phyloP scores from a whole-genome alignment of 2,797 vertebrate species.

The Rhincodon typus region DNA sequence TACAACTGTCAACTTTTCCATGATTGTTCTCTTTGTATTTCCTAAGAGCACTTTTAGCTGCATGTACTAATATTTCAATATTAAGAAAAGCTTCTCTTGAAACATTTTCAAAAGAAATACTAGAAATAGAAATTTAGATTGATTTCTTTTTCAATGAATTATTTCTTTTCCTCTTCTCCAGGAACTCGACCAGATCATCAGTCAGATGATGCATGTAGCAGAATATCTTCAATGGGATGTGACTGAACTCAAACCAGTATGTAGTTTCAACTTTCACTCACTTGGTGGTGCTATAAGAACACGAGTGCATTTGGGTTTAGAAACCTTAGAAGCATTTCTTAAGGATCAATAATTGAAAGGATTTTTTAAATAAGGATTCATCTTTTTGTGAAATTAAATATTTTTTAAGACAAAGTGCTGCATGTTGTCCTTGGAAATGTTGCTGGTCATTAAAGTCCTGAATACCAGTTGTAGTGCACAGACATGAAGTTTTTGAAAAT shows the following conservation, averaged over 20 bases:
- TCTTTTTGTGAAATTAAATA: not conserved
- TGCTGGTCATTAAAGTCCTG: not conserved
- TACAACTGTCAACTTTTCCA: not conserved
- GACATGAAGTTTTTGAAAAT: not conserved
- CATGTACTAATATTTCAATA: not conserved
- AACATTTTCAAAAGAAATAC: not conserved
- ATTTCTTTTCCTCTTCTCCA: constrained; percentile 45
- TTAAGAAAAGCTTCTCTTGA: not conserved
- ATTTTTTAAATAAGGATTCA: not conserved
- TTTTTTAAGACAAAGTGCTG: not conserved
- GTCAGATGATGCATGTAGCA: constrained; percentile 95
- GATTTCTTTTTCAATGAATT: constrained; percentile 21
- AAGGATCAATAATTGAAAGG: not conserved
- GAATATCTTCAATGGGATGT: constrained; percentile 94
- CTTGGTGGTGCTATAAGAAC: constrained; percentile 33
- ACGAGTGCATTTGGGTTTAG: not conserved
- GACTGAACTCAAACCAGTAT: constrained; percentile 85
- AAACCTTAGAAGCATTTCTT: not conserved
- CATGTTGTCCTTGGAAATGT: not conserved
- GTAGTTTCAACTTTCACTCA: constrained; percentile 40
- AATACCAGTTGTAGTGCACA: constrained; percentile 6
- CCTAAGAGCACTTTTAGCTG: not conserved
- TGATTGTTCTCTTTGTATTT: not conserved
- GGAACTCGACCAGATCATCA: constrained; percentile 90
- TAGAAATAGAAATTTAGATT: not conserved